These are phyloP conservation scores for Sula dactylatra DNA, from an alignment of 2,113 vertebrate species.

Conservation along the genomic window DNA sequence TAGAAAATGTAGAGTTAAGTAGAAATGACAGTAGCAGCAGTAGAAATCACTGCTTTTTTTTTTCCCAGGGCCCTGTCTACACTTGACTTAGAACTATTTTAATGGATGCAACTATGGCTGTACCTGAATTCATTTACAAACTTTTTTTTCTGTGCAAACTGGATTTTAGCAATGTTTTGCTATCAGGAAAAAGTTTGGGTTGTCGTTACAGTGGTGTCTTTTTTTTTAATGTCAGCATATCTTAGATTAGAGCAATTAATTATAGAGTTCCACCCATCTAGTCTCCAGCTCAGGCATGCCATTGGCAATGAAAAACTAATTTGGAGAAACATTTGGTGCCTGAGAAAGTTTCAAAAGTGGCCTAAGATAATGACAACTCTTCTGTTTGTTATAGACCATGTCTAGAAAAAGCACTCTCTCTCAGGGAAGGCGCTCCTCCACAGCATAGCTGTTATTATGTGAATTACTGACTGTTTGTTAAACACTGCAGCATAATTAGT, in stretches of 20 bases:
- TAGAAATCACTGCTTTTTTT: background rate
- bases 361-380: background rate
- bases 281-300: slow-evolving; percentile 39
- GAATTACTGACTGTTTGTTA: slow-evolving; percentile 30
- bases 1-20: background rate
- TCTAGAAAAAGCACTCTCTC: background rate
- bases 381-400: background rate
- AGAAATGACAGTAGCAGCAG: background rate
- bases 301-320: slow-evolving; percentile 18
- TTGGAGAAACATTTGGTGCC: slow-evolving; percentile 9
- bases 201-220: background rate
- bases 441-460: background rate
- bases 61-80: background rate
- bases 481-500: slow-evolving; percentile 16
- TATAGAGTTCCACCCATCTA: slow-evolving; percentile 22
- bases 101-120: background rate
- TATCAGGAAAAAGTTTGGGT: background rate
- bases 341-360: slow-evolving; percentile 28
- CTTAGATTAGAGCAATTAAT: slow-evolving; percentile 41
- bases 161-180: background rate
- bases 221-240: slow-evolving; percentile 10
- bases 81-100: background rate
- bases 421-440: background rate
- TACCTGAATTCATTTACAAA: background rate
- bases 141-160: background rate